Evolutionary conservation across 2,797 vertebrate genomes (phyloP).

Genomic region (Austrolebias charrua): DNA sequence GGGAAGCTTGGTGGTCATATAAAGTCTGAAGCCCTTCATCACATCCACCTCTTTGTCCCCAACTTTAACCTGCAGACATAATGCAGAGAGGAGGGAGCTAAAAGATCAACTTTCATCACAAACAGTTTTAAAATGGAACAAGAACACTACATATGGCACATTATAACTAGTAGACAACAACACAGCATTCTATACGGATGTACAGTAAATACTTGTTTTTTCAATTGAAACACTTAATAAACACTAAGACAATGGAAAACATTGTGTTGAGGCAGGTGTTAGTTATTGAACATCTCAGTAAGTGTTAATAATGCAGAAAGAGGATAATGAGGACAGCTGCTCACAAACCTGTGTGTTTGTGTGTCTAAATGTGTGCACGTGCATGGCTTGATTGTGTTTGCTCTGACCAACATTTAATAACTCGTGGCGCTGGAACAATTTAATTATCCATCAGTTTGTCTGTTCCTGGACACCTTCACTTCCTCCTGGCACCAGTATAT

Average conservation of each 20-base stretch:
- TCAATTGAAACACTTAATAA: neutral
- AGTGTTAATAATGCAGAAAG: neutral
- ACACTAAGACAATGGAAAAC: neutral
- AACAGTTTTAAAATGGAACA: neutral
- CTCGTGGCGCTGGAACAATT: conserved; percentile 39
- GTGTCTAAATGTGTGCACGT: neutral
- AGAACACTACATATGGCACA: neutral
- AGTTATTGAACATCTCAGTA: neutral
- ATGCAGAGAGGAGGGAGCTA: neutral
- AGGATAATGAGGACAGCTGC: conserved; percentile 1
- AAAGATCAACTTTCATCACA: neutral
- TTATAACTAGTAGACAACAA: too few species aligned
- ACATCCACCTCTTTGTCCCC: conserved; percentile 96
- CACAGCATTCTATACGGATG: too few species aligned
- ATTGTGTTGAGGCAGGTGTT: neutral
- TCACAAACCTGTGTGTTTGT: neutral
- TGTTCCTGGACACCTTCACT: conserved; percentile 49
- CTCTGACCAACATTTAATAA: conserved; percentile 50
- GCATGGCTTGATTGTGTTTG: conserved; percentile 18
- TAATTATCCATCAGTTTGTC: conserved; percentile 52
- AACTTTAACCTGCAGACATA: conserved; percentile 87
- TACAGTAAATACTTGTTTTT: too few species aligned
- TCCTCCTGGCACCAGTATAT: conserved; percentile 44
- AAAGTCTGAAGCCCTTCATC: conserved; percentile 91
- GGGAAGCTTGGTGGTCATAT: conserved; percentile 92